Evolutionary conservation across 2,888 invertebrate genomes (phyloP).

Genomic region (Cheilosia variabilis): DNA sequence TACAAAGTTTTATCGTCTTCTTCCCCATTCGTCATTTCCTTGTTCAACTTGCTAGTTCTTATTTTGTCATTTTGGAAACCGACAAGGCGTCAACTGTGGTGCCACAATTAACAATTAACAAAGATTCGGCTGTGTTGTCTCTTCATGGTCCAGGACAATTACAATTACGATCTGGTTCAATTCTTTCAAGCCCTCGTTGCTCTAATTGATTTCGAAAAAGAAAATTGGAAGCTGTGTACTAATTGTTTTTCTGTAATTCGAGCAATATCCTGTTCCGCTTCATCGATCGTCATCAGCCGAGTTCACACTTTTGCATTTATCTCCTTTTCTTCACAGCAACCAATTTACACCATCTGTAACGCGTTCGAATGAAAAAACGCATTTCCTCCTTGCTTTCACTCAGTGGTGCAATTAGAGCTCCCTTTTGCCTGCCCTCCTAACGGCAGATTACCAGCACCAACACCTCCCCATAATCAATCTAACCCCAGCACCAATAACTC

Average conservation of each 20-base stretch:
- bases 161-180: no score
- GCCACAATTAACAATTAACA: no score
- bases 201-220: background rate
- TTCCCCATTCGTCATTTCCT: no score
- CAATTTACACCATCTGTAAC: conserved; percentile 55
- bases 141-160: no score
- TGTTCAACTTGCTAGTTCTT: no score
- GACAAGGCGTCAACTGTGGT: no score
- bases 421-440: background rate
- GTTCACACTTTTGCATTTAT: conserved; percentile 9
- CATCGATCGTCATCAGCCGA: conserved; percentile 10
- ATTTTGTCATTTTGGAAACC: no score
- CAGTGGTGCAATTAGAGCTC: conserved; percentile 33
- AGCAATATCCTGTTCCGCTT: background rate
- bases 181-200: no score
- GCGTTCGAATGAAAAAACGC: conserved; percentile 1
- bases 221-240: background rate
- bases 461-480: conserved; percentile 33
- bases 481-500: conserved; percentile 53
- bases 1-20: no score
- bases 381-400: conserved; percentile 10
- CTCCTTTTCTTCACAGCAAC: conserved; percentile 31
- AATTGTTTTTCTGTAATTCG: no score
- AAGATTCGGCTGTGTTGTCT: no score
- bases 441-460: background rate